phyloP scores from a whole-genome alignment of 1,140 invertebrate genomes.

The Bombus turneri region DNA sequence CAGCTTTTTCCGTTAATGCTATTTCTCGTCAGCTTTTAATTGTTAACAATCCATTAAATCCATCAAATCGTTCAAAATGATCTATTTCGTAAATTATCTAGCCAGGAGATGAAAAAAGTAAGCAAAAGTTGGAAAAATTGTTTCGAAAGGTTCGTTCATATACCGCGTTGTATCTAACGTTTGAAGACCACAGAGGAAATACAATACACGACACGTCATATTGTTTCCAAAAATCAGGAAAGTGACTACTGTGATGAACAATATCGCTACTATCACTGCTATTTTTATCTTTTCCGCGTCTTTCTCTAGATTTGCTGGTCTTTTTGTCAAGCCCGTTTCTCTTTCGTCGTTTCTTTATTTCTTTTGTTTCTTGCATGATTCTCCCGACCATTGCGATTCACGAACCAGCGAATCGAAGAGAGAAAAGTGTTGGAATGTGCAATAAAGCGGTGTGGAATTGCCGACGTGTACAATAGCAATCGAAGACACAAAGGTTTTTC shows the following conservation, averaged over 20 bases:
- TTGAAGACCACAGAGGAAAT: no score
- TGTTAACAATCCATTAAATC: not conserved
- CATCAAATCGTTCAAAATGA: not conserved
- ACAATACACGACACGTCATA: not conserved
- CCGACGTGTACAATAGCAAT: slow-evolving; percentile 43
- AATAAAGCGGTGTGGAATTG: slow-evolving; percentile 55
- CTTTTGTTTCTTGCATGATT: slow-evolving; percentile 31
- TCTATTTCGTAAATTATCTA: not conserved
- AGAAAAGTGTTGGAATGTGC: slow-evolving; percentile 62
- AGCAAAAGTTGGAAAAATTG: no score
- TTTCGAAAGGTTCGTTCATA: no score
- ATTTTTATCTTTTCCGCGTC: not conserved
- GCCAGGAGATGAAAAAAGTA: not conserved
- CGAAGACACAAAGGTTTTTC: slow-evolving; percentile 62
- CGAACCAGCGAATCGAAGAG: slow-evolving; percentile 38
- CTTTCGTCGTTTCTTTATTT: not conserved
- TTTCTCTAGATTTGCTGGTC: not conserved
- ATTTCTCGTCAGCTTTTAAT: not conserved
- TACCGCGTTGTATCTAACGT: no score
- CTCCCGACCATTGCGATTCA: not conserved
- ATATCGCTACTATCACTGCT: not conserved
- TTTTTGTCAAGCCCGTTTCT: not conserved
- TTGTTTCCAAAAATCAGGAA: not conserved
- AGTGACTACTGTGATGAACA: not conserved
- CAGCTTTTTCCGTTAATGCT: not conserved